Percentiles rank a stretch among this genome's conserved stretches.
These are phyloP conservation scores for Heliconius sara DNA, from an alignment of 2,888 invertebrate species.

Conservation along the genomic window DNA sequence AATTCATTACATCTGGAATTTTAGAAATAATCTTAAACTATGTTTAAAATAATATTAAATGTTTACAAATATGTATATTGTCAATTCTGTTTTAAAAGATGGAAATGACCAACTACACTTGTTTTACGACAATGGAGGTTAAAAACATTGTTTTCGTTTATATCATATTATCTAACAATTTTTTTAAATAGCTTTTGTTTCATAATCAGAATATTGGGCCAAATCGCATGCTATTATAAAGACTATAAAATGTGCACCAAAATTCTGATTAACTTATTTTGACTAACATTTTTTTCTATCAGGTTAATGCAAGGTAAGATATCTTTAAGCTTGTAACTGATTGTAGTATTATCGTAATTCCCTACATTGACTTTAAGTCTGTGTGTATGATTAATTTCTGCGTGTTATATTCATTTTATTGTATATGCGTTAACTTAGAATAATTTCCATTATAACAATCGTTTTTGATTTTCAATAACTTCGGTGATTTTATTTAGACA, in stretches of 20 bases:
- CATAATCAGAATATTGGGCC: conserved; percentile 42
- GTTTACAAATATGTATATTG: not conserved
- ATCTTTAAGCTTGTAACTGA: conserved; percentile 67
- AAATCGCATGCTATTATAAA: conserved; percentile 32
- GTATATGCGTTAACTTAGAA: conserved; percentile 49
- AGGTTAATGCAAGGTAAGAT: conserved; percentile 79
- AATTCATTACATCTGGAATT: conserved; percentile 14
- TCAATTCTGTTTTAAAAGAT: conserved; percentile 13
- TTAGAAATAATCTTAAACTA: conserved; percentile 3
- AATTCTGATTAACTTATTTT: conserved; percentile 45
- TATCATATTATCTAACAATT: not conserved
- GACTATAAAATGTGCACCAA: conserved; percentile 29
- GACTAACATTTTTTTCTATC: conserved; percentile 70
- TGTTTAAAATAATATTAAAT: conserved; percentile 15
- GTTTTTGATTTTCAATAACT: conserved; percentile 17
- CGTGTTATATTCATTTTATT: conserved; percentile 37
- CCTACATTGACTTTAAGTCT: conserved; percentile 50
- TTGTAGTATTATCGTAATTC: conserved; percentile 20
- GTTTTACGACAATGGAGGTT: not conserved
- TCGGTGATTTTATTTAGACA: conserved; percentile 16
- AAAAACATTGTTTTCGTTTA: not conserved
- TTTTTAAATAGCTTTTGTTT: conserved; percentile 29
- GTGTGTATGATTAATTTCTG: conserved; percentile 44
- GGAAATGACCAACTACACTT: conserved; percentile 1
- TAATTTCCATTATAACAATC: conserved; percentile 41